These are phyloP conservation scores for Chitala chitala DNA, from an alignment of 2,113 vertebrate species.

Conservation along the genomic window DNA sequence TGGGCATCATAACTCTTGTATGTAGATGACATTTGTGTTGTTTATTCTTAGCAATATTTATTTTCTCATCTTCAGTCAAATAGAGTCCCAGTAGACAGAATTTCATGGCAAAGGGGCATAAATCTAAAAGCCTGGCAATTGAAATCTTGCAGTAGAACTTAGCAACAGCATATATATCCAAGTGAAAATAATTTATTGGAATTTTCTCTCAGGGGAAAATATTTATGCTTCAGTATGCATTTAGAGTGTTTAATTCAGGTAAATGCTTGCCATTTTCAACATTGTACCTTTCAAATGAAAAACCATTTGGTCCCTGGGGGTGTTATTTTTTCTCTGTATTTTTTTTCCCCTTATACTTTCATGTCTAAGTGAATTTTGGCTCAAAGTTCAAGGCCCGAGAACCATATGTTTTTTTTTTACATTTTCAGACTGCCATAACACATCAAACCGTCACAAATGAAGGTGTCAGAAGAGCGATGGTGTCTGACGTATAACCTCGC, in stretches of 20 bases:
- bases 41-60: constrained; percentile 33
- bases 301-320: too few species aligned
- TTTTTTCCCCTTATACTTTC: too few species aligned
- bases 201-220: constrained; percentile 3
- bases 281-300: too few species aligned
- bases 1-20: background rate
- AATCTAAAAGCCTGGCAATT: constrained; percentile 4
- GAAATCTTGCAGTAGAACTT: constrained; percentile 5
- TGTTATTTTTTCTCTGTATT: too few species aligned
- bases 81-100: background rate
- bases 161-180: background rate
- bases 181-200: background rate
- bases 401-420: constrained; percentile 5
- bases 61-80: background rate
- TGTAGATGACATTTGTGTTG: constrained; percentile 27
- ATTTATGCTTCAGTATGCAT: background rate
- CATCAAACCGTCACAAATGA: too few species aligned
- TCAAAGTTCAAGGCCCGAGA: constrained; percentile 10
- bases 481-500: too few species aligned
- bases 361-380: constrained; percentile 27
- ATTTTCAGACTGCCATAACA: too few species aligned
- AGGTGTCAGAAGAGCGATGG: too few species aligned
- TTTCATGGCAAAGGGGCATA: background rate
- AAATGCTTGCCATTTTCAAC: constrained; percentile 35
- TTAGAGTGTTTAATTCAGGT: too few species aligned